phyloP scores from a whole-genome alignment of 2,797 vertebrate species.

The Glyptemys insculpta region DNA sequence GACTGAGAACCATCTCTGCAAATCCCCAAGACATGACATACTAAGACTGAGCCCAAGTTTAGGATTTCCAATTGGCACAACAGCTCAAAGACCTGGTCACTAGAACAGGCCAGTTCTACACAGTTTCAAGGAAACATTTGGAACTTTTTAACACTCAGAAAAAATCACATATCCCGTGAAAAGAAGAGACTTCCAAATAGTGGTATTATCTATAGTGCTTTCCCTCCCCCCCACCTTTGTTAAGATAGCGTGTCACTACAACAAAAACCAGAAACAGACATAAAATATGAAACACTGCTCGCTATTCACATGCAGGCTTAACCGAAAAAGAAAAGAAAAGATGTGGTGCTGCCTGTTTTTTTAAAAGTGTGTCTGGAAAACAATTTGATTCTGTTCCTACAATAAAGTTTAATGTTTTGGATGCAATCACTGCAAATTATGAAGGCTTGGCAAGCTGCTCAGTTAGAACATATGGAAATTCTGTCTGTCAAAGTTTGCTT shows the following conservation, averaged over 20 bases:
- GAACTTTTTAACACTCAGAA: background rate
- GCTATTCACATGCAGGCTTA: constrained; percentile 13
- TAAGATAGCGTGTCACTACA: constrained; percentile 31
- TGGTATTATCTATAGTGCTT: background rate
- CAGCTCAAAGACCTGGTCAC: constrained; percentile 3
- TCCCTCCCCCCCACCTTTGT: background rate
- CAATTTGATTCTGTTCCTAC: constrained; percentile 72
- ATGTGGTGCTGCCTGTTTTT: background rate
- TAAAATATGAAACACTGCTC: background rate
- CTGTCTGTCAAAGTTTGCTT: constrained; percentile 64
- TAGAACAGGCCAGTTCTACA: background rate
- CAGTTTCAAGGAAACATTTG: constrained; percentile 26
- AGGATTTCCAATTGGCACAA: background rate
- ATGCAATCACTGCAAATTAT: constrained; percentile 63
- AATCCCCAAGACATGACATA: background rate
- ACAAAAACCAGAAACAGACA: constrained; percentile 3
- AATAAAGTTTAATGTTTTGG: constrained; percentile 72
- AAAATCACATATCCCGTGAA: background rate
- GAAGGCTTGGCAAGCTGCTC: constrained; percentile 67
- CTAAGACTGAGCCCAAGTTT: background rate
- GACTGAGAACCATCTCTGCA: background rate
- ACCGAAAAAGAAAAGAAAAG: background rate
- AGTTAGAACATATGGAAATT: constrained; percentile 53
- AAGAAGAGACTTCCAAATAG: constrained; percentile 27
- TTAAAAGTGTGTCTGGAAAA: constrained; percentile 67